Evolutionary conservation across 2,888 invertebrate species (phyloP).

Genomic region (Dioctria linearis): DNA sequence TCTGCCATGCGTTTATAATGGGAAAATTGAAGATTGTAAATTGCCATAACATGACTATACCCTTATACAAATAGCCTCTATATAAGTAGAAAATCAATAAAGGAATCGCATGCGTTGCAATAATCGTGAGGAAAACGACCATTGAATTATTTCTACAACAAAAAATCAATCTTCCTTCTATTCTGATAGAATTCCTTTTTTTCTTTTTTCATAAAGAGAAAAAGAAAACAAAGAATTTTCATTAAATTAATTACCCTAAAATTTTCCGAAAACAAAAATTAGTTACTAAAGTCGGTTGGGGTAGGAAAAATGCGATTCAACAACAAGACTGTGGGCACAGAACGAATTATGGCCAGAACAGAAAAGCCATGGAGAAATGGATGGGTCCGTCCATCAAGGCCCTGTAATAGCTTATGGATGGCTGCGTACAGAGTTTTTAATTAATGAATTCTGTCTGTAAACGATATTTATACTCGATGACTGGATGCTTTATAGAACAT

Average conservation of each 20-base stretch:
- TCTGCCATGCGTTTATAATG: too few species aligned
- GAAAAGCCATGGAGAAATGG: not conserved
- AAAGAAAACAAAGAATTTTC: not conserved
- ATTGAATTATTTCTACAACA: too few species aligned
- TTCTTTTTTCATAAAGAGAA: not conserved
- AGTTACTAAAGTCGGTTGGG: not conserved
- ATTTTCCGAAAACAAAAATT: not conserved
- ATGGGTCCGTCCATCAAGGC: not conserved
- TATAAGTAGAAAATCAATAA: too few species aligned
- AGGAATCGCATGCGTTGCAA: too few species aligned
- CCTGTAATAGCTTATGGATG: not conserved
- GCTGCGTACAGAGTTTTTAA: slow-evolving; percentile 43
- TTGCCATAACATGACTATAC: too few species aligned
- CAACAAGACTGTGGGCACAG: not conserved
- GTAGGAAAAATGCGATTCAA: not conserved
- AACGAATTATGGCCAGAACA: not conserved
- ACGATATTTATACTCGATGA: slow-evolving; percentile 30
- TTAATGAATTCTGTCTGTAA: slow-evolving; percentile 51
- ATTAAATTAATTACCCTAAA: not conserved
- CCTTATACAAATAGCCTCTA: too few species aligned
- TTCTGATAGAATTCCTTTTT: too few species aligned
- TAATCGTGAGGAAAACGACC: too few species aligned
- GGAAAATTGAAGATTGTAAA: too few species aligned
- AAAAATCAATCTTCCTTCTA: too few species aligned
- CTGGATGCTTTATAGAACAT: not conserved